Percentiles rank a stretch among this genome's conserved stretches.
Evolutionary conservation across 2,888 invertebrate genomes (phyloP).

Genomic region (Pristionchus japonicus): DNA sequence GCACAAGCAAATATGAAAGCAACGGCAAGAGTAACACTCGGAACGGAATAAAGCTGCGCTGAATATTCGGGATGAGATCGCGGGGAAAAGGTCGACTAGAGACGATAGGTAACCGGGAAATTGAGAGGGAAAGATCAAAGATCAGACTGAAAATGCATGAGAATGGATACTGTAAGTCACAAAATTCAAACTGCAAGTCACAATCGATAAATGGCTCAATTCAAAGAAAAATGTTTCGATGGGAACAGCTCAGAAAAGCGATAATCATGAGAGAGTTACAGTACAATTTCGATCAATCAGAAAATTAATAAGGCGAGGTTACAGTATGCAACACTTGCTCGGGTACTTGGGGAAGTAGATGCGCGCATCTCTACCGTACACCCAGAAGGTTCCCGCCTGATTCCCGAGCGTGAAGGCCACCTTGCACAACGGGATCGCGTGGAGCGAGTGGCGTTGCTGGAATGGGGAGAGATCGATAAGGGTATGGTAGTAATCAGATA

Average conservation of each 20-base stretch:
- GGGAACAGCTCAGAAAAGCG: background rate
- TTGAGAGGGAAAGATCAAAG: background rate
- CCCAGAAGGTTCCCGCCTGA: conserved; percentile 72
- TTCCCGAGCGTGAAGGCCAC: conserved; percentile 67
- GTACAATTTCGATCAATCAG: background rate
- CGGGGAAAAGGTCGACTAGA: background rate
- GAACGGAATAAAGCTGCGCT: background rate
- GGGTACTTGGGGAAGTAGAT: conserved; percentile 74
- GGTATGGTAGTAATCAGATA: background rate
- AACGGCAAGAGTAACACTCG: conserved; percentile 29
- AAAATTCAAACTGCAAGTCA: too few relatives aligned
- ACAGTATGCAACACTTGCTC: conserved; percentile 70
- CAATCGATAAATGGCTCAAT: background rate
- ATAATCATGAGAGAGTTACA: too few relatives aligned
- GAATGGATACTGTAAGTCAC: too few relatives aligned
- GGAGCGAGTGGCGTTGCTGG: conserved; percentile 72
- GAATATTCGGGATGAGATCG: background rate
- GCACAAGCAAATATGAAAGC: background rate
- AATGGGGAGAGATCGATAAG: conserved; percentile 48
- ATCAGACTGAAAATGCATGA: background rate
- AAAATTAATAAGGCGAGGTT: background rate
- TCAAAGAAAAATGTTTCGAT: background rate
- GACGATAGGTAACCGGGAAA: background rate
- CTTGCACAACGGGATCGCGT: conserved; percentile 71
- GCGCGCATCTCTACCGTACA: conserved; percentile 71